Evolutionary conservation across 2,113 vertebrate genomes (phyloP).

Genomic region (Centropristis striata): DNA sequence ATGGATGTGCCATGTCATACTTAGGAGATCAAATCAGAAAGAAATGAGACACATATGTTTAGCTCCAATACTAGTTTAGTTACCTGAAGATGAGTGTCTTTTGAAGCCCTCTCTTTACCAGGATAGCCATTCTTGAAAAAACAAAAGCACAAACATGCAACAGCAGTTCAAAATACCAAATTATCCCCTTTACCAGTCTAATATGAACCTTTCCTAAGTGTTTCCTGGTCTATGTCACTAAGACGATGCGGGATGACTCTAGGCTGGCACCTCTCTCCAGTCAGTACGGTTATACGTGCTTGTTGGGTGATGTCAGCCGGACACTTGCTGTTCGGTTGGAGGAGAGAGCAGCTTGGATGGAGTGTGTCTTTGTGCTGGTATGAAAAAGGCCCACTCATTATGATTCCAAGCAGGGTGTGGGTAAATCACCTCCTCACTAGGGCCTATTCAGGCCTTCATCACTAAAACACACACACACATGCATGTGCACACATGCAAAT

Average conservation of each 20-base stretch:
- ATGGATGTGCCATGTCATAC: slow-evolving; percentile 11
- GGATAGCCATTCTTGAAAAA: slow-evolving; percentile 88
- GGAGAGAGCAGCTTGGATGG: slow-evolving; percentile 64
- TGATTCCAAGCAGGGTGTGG: slow-evolving; percentile 80
- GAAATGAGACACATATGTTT: slow-evolving; percentile 33
- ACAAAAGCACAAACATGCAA: slow-evolving; percentile 84
- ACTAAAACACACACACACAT: slow-evolving; percentile 11
- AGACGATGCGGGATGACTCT: background rate
- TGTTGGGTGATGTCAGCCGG: slow-evolving; percentile 60
- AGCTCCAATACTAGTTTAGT: slow-evolving; percentile 66
- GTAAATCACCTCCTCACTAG: slow-evolving; percentile 72
- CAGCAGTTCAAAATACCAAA: slow-evolving; percentile 74
- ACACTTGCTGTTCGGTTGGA: slow-evolving; percentile 58
- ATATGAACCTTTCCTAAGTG: background rate
- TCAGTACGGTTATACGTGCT: slow-evolving; percentile 39
- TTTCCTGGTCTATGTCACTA: slow-evolving; percentile 15
- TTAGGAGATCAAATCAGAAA: slow-evolving; percentile 34
- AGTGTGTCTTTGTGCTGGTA: slow-evolving; percentile 71
- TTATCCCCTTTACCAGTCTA: slow-evolving; percentile 19
- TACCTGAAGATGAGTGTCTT: slow-evolving; percentile 86
- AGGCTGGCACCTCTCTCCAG: slow-evolving; percentile 40
- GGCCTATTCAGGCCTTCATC: slow-evolving; percentile 61
- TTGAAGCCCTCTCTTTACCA: slow-evolving; percentile 86
- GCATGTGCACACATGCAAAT: background rate
- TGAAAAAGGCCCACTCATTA: slow-evolving; percentile 81